A percentile compares a stretch with the other conserved stretches of the same genome.
phyloP scores from a whole-genome alignment of 2,888 invertebrate species.

The Orgyia antiqua region DNA sequence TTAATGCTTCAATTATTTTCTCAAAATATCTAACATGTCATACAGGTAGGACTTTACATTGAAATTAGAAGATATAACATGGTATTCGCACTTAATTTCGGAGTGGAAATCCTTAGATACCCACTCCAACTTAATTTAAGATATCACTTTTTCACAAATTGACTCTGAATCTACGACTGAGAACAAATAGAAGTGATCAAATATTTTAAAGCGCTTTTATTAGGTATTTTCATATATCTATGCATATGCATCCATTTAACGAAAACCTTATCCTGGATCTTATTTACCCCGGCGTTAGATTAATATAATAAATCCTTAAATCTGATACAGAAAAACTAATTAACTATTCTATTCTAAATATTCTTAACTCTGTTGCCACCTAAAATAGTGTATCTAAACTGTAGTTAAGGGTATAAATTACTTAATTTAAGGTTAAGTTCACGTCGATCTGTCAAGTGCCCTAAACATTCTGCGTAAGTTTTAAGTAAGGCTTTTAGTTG shows the following conservation, averaged over 20 bases:
- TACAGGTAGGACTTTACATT: no score
- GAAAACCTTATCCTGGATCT: no score
- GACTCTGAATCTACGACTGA: slow-evolving; percentile 33
- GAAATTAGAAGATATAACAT: no score
- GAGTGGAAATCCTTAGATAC: slow-evolving; percentile 55
- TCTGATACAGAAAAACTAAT: neutral
- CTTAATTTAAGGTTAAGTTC: slow-evolving; percentile 75
- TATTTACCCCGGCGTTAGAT: no score
- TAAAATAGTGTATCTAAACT: slow-evolving; percentile 63
- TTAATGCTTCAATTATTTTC: no score
- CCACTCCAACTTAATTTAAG: slow-evolving; percentile 44
- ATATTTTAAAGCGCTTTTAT: no score
- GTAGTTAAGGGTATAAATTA: slow-evolving; percentile 78
- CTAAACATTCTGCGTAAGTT: slow-evolving; percentile 30
- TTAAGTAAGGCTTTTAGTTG: slow-evolving; percentile 23
- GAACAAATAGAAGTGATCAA: slow-evolving; percentile 1
- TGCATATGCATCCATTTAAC: no score
- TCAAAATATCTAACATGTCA: no score
- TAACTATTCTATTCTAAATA: slow-evolving; percentile 19
- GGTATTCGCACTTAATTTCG: slow-evolving; percentile 52
- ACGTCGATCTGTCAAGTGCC: slow-evolving; percentile 65
- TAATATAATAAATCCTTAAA: no score
- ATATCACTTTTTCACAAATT: slow-evolving; percentile 59
- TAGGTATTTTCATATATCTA: no score
- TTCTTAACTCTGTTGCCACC: slow-evolving; percentile 39